phyloP scores from a whole-genome alignment of 2,888 invertebrate species.

The Sisyra terminalis region DNA sequence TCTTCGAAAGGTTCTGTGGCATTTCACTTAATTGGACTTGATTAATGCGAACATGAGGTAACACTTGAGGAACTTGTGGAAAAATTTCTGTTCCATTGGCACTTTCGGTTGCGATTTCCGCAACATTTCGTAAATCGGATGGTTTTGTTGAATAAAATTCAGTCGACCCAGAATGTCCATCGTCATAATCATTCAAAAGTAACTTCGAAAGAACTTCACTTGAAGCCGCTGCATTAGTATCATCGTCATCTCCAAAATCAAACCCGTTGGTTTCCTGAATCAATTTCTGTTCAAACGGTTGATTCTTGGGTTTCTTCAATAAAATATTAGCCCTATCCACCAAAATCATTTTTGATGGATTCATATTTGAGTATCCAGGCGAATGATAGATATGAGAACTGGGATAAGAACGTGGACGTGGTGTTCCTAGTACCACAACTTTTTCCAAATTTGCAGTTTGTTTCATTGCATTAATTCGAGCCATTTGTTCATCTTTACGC shows the following conservation, averaged over 20 bases:
- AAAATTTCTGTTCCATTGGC: too few species aligned
- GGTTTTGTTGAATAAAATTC: too few species aligned
- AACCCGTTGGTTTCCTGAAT: conserved; percentile 6
- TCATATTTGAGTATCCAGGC: conserved; percentile 2
- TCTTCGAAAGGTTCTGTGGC: too few species aligned
- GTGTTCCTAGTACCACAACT: conserved; percentile 15
- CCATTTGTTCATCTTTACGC: background rate
- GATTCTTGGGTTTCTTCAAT: background rate
- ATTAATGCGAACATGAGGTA: too few species aligned
- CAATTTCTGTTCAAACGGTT: conserved; percentile 4
- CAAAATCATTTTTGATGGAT: conserved; percentile 1
- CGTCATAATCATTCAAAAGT: too few species aligned
- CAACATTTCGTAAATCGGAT: too few species aligned
- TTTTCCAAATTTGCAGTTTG: conserved; percentile 12
- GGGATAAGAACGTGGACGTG: background rate
- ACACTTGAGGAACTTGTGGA: too few species aligned
- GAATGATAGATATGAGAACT: conserved; percentile 3
- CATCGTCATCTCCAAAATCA: conserved; percentile 1
- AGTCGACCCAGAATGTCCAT: too few species aligned
- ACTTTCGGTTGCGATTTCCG: too few species aligned
- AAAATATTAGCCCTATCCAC: conserved; percentile 7
- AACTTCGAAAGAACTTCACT: too few species aligned
- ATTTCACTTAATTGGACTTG: too few species aligned
- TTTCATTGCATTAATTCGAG: conserved; percentile 12
- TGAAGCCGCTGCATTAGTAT: too few species aligned